Conservation (phyloP, 1,140 invertebrate species). For the Rhagoletis pomonella region DNA sequence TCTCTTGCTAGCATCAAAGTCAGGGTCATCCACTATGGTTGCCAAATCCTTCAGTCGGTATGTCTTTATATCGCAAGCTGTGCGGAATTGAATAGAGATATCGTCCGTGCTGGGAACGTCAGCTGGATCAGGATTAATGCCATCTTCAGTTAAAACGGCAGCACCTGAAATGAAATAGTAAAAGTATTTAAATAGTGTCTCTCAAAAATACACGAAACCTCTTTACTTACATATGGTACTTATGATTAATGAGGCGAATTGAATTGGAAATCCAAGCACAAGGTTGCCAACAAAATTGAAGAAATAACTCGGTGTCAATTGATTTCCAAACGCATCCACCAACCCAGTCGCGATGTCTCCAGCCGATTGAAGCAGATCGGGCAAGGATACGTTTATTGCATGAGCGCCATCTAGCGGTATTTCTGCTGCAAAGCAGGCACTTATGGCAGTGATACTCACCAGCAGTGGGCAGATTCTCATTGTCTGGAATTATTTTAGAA, state of each 20-base stretch:
- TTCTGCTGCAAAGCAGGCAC: background rate
- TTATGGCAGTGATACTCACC: background rate
- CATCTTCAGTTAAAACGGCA: conserved; percentile 8
- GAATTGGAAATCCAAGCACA: background rate
- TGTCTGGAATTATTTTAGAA: background rate
- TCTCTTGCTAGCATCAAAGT: conserved; percentile 47
- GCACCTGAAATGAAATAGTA: conserved; percentile 5
- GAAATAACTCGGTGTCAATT: background rate
- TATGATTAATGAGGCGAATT: too few relatives aligned
- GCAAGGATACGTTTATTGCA: background rate
- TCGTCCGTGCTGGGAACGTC: conserved; percentile 30
- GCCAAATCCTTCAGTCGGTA: background rate
- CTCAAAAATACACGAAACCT: too few relatives aligned
- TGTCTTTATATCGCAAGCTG: conserved; percentile 6
- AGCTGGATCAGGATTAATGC: background rate
- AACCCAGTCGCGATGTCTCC: background rate
- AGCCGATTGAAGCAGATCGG: background rate
- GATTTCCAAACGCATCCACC: background rate
- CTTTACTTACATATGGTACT: conserved; percentile 12
- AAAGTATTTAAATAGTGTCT: background rate
- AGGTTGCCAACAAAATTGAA: background rate
- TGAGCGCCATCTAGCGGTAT: background rate
- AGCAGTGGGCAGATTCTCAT: background rate
- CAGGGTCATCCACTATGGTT: conserved; percentile 26
- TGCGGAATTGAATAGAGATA: conserved; percentile 52